Percentiles rank a stretch among this genome's conserved stretches.
Conservation (phyloP, 2,113 vertebrate genomes). For the Lamprologus sp. region DNA sequence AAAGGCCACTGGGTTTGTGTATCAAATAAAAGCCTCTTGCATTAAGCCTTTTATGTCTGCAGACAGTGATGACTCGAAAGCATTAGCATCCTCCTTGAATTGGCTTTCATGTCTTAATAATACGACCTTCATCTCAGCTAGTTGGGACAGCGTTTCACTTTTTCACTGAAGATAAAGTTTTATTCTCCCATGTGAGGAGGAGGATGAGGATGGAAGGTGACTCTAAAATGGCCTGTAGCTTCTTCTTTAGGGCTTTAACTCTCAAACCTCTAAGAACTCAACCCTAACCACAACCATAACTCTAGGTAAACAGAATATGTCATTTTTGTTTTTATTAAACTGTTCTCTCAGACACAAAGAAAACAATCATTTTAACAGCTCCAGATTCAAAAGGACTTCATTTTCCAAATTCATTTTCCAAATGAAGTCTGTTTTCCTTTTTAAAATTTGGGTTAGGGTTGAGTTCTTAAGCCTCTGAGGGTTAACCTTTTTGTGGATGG, state of each 20-base stretch:
- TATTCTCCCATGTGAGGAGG: background rate
- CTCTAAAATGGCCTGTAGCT: no score
- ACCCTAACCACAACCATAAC: background rate
- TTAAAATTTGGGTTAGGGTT: background rate
- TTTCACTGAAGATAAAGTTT: background rate
- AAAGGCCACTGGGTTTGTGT: background rate
- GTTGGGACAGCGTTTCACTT: background rate
- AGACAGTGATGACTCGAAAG: background rate
- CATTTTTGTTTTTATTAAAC: background rate
- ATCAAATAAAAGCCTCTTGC: background rate
- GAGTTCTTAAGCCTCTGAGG: background rate
- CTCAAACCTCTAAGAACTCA: background rate
- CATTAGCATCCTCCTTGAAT: background rate
- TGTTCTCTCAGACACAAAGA: background rate
- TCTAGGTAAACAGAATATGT: background rate
- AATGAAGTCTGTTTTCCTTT: background rate
- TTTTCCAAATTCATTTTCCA: background rate
- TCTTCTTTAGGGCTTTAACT: background rate
- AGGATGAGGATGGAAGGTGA: no score
- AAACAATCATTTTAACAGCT: background rate
- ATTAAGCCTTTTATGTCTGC: background rate
- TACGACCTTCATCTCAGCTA: background rate
- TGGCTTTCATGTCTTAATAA: background rate
- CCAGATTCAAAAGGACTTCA: background rate
- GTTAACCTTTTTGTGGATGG: background rate